Evolutionary conservation across 2,888 invertebrate genomes (phyloP).

Genomic region (Pyrgus malvae): DNA sequence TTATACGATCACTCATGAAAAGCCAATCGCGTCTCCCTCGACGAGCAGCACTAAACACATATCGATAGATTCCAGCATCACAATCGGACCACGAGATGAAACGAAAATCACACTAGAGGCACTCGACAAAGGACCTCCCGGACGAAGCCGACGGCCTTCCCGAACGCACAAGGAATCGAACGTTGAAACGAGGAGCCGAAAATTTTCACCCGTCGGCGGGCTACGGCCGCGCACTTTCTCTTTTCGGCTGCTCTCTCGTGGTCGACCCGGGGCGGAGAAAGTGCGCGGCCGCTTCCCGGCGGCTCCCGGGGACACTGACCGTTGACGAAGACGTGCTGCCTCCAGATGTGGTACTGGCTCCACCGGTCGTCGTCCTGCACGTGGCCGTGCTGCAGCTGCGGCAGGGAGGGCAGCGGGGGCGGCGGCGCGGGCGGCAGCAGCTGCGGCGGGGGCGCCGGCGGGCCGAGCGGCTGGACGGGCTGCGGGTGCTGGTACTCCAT

Average conservation of each 20-base stretch:
- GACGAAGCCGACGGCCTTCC: not conserved
- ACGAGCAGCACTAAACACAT: not conserved
- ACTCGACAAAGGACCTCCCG: not conserved
- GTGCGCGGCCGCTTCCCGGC: slow-evolving; percentile 50
- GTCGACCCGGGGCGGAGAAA: slow-evolving; percentile 48
- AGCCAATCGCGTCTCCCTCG: slow-evolving; percentile 8
- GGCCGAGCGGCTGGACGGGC: slow-evolving; percentile 81
- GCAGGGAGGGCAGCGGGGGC: slow-evolving; percentile 84
- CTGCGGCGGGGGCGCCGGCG: slow-evolving; percentile 84
- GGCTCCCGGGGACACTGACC: slow-evolving; percentile 77
- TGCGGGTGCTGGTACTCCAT: slow-evolving; percentile 78
- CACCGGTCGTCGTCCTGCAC: slow-evolving; percentile 84
- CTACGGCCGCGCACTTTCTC: slow-evolving; percentile 68
- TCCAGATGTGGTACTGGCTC: slow-evolving; percentile 90
- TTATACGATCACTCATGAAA: not conserved
- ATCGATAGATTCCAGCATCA: not conserved
- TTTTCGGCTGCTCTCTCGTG: slow-evolving; percentile 52
- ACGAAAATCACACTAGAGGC: slow-evolving; percentile 8
- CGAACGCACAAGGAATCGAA: not conserved
- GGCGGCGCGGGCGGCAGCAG: slow-evolving; percentile 80
- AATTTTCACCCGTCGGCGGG: slow-evolving; percentile 56
- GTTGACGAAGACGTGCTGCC: slow-evolving; percentile 90
- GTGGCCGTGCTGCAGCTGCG: slow-evolving; percentile 84
- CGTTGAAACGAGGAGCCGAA: slow-evolving; percentile 52
- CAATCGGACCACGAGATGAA: not conserved